phyloP scores from a whole-genome alignment of 2,888 invertebrate genomes.

The Phengaris alcon region DNA sequence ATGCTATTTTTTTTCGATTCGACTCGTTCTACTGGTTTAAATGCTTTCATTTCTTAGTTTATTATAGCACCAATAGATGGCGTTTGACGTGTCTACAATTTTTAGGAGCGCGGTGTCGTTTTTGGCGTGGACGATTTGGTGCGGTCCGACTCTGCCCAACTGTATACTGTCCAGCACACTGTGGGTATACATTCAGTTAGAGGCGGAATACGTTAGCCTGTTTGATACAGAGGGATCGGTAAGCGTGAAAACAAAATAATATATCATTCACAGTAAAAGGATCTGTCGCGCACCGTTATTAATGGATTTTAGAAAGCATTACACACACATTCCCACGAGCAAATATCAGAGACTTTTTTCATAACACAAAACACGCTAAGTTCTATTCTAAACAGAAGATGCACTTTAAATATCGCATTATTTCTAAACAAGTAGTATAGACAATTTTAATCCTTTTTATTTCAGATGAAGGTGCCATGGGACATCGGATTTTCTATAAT shows the following conservation, averaged over 20 bases:
- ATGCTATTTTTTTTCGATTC: too few relatives aligned
- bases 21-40: too few relatives aligned
- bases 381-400: too few relatives aligned
- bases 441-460: background rate
- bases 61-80: background rate
- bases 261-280: too few relatives aligned
- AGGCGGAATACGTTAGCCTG: conserved; percentile 83
- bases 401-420: too few relatives aligned
- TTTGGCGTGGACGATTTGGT: conserved; percentile 89
- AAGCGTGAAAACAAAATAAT: conserved; percentile 30
- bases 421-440: too few relatives aligned
- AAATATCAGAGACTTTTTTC: too few relatives aligned
- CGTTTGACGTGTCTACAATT: conserved; percentile 31
- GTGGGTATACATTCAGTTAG: conserved; percentile 86
- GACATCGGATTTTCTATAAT: conserved; percentile 73
- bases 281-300: too few relatives aligned
- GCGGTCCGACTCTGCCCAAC: conserved; percentile 89
- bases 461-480: conserved; percentile 78
- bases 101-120: conserved; percentile 83
- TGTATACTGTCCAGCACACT: conserved; percentile 87
- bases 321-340: too few relatives aligned
- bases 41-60: too few relatives aligned
- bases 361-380: too few relatives aligned
- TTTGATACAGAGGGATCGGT: conserved; percentile 77
- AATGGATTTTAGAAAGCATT: too few relatives aligned